phyloP scores from a whole-genome alignment of 2,888 invertebrate species.

The Colostygia pectinataria region DNA sequence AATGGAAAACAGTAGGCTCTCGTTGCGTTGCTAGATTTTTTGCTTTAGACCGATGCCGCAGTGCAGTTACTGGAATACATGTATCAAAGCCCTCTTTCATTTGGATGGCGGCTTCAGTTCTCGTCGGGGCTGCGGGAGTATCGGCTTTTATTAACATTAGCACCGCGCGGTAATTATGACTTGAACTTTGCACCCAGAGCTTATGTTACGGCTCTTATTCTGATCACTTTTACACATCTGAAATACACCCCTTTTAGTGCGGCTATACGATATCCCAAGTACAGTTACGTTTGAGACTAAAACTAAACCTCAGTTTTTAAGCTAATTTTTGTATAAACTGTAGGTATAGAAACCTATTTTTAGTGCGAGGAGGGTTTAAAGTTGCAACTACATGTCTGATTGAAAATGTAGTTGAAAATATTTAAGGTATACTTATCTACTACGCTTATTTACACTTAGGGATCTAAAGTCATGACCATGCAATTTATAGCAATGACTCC shows the following conservation, averaged over 20 bases:
- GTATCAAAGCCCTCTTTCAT: conserved; percentile 75
- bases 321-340: too few species aligned
- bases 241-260: neutral
- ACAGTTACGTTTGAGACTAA: too few species aligned
- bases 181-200: conserved; percentile 37
- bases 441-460: too few species aligned
- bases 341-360: too few species aligned
- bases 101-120: conserved; percentile 52
- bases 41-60: conserved; percentile 67
- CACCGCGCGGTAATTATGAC: conserved; percentile 57
- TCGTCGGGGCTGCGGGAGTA: conserved; percentile 58
- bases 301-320: too few species aligned
- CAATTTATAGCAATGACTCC: too few species aligned
- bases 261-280: neutral
- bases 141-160: conserved; percentile 66
- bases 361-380: too few species aligned
- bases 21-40: conserved; percentile 57
- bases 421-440: too few species aligned
- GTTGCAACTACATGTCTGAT: too few species aligned
- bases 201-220: conserved; percentile 37
- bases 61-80: conserved; percentile 74
- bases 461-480: too few species aligned
- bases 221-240: conserved; percentile 37
- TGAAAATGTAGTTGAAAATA: too few species aligned
- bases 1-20: conserved; percentile 76